Conservation (phyloP, 2,888 invertebrate species). For the Catocala fraxini region DNA sequence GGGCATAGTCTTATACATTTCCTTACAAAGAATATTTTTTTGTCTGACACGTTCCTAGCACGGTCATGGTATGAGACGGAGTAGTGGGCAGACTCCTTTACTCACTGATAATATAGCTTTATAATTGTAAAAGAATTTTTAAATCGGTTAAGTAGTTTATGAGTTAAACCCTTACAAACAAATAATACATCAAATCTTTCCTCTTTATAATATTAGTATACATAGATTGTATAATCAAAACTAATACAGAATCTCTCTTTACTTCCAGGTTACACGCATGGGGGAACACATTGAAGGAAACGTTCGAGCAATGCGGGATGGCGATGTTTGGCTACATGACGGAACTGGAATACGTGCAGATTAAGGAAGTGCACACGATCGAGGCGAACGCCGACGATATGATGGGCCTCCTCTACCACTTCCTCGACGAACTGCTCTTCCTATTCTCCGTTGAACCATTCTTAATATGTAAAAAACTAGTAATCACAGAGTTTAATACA, state of each 20-base stretch:
- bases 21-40: too few species aligned
- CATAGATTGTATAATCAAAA: not conserved
- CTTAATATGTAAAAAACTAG: slow-evolving; percentile 95
- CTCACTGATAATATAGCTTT: too few species aligned
- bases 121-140: too few species aligned
- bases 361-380: slow-evolving; percentile 92
- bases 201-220: too few species aligned
- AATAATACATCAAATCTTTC: too few species aligned
- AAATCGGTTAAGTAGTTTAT: too few species aligned
- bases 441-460: slow-evolving; percentile 97
- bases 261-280: slow-evolving; percentile 94
- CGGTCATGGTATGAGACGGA: too few species aligned
- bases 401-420: slow-evolving; percentile 95
- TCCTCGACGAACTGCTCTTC: slow-evolving; percentile 97
- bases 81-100: too few species aligned
- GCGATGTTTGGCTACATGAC: slow-evolving; percentile 99
- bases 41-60: too few species aligned
- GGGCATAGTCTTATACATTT: too few species aligned
- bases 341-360: slow-evolving; percentile 94
- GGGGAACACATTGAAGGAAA: slow-evolving; percentile 95
- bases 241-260: slow-evolving; percentile 6
- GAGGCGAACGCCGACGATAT: slow-evolving; percentile 97
- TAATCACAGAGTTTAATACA: slow-evolving; percentile 94
- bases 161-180: too few species aligned
- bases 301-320: slow-evolving; percentile 97